These are phyloP conservation scores for Caenorhabditis sp. DNA, from an alignment of 2,888 invertebrate species.

Conservation along the genomic window DNA sequence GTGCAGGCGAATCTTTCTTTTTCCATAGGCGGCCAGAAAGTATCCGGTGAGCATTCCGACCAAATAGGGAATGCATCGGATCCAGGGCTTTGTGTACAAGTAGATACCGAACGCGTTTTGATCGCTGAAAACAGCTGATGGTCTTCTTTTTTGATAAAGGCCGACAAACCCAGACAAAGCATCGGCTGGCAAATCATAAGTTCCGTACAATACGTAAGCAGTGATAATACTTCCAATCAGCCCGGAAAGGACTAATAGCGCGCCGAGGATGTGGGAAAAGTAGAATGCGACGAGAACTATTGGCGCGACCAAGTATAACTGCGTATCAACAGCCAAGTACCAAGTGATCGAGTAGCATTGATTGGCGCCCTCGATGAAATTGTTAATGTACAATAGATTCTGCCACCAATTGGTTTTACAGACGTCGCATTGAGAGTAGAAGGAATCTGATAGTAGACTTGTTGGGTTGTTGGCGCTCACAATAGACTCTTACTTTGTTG, in stretches of 20 bases:
- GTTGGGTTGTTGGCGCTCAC: not conserved
- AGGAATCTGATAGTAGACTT: slow-evolving; percentile 15
- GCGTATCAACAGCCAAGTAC: slow-evolving; percentile 60
- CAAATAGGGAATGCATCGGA: slow-evolving; percentile 79
- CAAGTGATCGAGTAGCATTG: slow-evolving; percentile 50
- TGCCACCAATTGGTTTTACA: slow-evolving; percentile 62
- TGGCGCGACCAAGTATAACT: slow-evolving; percentile 52
- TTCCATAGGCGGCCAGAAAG: slow-evolving; percentile 69
- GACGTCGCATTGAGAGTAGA: slow-evolving; percentile 28
- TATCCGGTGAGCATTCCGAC: slow-evolving; percentile 79
- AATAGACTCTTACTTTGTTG: not conserved
- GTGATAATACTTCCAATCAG: slow-evolving; percentile 7
- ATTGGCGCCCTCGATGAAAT: slow-evolving; percentile 43
- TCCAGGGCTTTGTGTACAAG: slow-evolving; percentile 57
- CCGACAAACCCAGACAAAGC: not conserved
- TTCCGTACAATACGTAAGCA: slow-evolving; percentile 1
- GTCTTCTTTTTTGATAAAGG: not conserved
- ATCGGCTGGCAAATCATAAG: slow-evolving; percentile 23
- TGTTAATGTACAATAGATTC: slow-evolving; percentile 69
- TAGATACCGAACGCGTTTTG: slow-evolving; percentile 3
- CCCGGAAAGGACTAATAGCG: not conserved
- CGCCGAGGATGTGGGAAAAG: slow-evolving; percentile 17
- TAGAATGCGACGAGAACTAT: slow-evolving; percentile 41
- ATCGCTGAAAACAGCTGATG: not conserved
- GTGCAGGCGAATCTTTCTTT: slow-evolving; percentile 1